Conservation (phyloP, 2,888 invertebrate genomes). For the Mesopsocus fuscifrons region DNA sequence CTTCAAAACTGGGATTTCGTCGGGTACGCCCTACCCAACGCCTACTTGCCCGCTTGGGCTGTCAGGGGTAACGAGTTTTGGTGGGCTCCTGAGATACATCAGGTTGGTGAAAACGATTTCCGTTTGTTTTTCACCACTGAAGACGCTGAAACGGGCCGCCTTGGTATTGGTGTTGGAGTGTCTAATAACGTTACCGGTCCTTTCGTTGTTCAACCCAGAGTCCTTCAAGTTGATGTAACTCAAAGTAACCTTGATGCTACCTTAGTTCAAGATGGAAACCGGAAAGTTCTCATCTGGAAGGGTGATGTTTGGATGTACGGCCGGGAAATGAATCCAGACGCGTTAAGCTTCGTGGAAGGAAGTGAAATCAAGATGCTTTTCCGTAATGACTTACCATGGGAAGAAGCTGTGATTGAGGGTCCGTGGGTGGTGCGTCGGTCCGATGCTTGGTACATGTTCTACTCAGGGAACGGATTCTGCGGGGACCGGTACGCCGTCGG, state of each 20-base stretch:
- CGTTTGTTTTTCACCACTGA: neutral
- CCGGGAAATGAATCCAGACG: neutral
- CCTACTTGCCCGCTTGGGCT: neutral
- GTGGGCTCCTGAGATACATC: slow-evolving; percentile 4
- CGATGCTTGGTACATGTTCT: neutral
- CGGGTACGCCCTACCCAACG: neutral
- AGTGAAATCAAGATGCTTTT: neutral
- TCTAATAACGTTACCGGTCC: neutral
- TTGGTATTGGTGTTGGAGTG: neutral
- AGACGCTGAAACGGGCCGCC: neutral
- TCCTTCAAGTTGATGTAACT: neutral
- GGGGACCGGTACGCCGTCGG: neutral
- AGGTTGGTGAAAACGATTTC: slow-evolving; percentile 1
- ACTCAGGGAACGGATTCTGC: neutral
- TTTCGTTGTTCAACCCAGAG: neutral
- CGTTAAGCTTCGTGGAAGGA: neutral
- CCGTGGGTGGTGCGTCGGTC: neutral
- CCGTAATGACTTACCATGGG: neutral
- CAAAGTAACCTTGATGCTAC: neutral
- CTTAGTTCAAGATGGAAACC: neutral
- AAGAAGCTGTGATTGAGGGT: neutral
- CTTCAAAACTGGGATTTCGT: slow-evolving; percentile 1
- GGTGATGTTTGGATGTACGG: neutral
- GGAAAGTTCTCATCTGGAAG: neutral
- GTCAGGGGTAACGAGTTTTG: neutral